Percentiles rank a stretch among this genome's conserved stretches.
phyloP scores from a whole-genome alignment of 2,797 vertebrate genomes.

The Pseudocheirus occidentalis region DNA sequence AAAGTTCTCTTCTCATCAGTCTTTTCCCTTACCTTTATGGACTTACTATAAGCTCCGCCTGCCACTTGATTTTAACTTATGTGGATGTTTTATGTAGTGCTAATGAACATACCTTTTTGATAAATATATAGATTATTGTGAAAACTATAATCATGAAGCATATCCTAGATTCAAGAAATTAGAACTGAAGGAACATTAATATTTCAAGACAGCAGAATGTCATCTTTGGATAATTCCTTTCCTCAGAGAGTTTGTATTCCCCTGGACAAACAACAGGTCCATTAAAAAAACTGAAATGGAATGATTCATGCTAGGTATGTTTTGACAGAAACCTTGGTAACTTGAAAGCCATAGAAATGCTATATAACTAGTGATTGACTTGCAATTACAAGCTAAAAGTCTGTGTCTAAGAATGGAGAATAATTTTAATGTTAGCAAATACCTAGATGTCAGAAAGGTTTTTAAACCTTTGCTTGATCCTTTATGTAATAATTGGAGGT shows the following conservation, averaged over 20 bases:
- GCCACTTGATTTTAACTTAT: conserved; percentile 40
- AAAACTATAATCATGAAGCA: not conserved
- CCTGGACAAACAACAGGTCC: not conserved
- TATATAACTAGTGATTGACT: not conserved
- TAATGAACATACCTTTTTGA: not conserved
- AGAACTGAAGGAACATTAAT: conserved; percentile 17
- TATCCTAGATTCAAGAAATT: conserved; percentile 39
- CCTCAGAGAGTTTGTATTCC: conserved; percentile 24
- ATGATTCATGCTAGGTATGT: conserved; percentile 29
- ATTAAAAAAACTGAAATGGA: not conserved
- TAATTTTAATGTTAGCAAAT: conserved; percentile 16
- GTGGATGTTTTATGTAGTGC: not conserved
- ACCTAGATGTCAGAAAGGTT: conserved; percentile 20
- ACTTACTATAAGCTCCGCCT: not conserved
- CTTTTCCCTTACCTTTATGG: not conserved
- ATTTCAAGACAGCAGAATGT: conserved; percentile 6
- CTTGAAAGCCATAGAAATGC: conserved; percentile 33
- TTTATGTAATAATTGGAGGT: conserved; percentile 9
- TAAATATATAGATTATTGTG: conserved; percentile 30
- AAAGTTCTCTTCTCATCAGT: conserved; percentile 4
- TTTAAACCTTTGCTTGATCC: conserved; percentile 9
- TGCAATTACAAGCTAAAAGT: conserved; percentile 5
- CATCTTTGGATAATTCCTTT: conserved; percentile 7
- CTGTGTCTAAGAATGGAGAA: not conserved
- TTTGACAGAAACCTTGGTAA: conserved; percentile 14